Evolutionary conservation across 2,797 vertebrate genomes (phyloP), one percentile per base, ranked within the genome.

Genomic region (Tinamus major): DNA sequence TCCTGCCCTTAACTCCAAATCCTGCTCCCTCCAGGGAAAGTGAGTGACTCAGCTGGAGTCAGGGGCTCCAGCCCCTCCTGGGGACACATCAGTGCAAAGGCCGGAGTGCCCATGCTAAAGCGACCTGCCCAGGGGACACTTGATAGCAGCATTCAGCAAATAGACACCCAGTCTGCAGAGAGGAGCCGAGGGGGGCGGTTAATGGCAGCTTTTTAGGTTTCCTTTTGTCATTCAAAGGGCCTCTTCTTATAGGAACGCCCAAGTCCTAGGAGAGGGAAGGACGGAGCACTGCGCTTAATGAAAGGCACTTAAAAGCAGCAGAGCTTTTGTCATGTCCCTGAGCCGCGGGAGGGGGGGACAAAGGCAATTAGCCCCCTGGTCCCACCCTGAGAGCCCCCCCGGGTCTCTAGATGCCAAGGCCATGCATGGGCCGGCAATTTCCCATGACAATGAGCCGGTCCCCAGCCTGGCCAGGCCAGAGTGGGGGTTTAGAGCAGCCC

Each of bases 211-310:
- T 92, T 95, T 95, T 87, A 48, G 82, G 21, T 62, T 89, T 85
- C 81, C 83, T 91, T 95, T 96, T 96, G 94, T 96, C 92, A 92
- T 78, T 90, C 35, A 94, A 94, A 90, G 72, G 83, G 90, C 27
- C 55, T 71, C 29, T 56, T 89, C 84, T 74, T 93, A 65, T 31
- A 90, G 79, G 70, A 81, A 72, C 71, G 29, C 91, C 81, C 56
- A 94, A 20, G 72, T 49, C 42, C 78, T 64, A 76, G 53, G 87
- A 96, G 72, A 87, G 61, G 55, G 74, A 79, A 64, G 63, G 80
- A 77, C 19, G 69, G 74, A 82, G 63, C 82, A 91, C 76, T 83
- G 83, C 77, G 90, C 77, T 96, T 93, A 96, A 96, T 89, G 90
- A 92, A 87, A 69, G 67, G 56, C 80, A 61, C 55, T 96, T 88